Evolutionary conservation across 2,888 invertebrate species (phyloP).

Genomic region (Drosophila algonquin): DNA sequence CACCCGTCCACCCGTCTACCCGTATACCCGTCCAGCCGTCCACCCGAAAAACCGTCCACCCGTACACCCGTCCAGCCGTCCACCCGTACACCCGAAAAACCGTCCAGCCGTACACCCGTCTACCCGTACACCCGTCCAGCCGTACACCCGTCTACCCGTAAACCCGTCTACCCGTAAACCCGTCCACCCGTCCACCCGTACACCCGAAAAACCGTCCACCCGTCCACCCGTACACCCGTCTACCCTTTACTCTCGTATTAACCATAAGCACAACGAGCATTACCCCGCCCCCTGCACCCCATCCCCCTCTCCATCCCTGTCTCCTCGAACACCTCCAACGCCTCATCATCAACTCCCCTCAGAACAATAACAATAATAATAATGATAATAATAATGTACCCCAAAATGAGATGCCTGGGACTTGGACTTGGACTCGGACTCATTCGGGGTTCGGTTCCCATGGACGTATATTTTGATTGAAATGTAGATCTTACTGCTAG

Average conservation of each 20-base stretch:
- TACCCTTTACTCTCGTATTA: conserved; percentile 12
- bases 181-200: neutral
- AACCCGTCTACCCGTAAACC: neutral
- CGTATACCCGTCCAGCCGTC: neutral
- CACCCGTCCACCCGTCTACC: neutral
- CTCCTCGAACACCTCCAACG: neutral
- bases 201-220: neutral
- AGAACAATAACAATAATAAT: conserved; percentile 2
- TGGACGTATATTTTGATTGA: neutral
- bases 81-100: too few species aligned
- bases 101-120: neutral
- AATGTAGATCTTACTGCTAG: neutral
- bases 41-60: too few species aligned
- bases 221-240: neutral
- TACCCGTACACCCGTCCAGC: neutral
- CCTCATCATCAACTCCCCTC: neutral
- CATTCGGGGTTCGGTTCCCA: neutral
- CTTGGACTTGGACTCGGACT: too few species aligned
- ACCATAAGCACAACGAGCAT: conserved; percentile 42
- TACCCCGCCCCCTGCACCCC: conserved; percentile 6
- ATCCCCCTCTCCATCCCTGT: too few species aligned
- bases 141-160: neutral
- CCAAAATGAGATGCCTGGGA: neutral
- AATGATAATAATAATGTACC: conserved; percentile 25
- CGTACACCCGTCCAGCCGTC: neutral